These are phyloP conservation scores for Scalopus aquaticus DNA, from an alignment of 2,113 vertebrate genomes.

Conservation along the genomic window DNA sequence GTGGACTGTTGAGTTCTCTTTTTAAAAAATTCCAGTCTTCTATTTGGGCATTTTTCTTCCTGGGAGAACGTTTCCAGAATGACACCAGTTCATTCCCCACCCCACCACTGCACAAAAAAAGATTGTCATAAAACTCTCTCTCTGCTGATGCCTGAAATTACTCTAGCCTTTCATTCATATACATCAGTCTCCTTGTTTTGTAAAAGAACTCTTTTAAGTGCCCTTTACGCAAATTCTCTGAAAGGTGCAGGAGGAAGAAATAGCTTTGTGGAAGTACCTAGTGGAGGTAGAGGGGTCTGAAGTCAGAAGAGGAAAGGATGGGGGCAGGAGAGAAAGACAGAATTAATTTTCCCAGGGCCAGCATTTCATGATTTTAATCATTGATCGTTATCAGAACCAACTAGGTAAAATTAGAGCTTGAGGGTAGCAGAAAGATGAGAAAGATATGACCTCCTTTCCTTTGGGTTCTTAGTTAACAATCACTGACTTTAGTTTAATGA, in stretches of 20 bases:
- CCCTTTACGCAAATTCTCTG: background rate
- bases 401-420: background rate
- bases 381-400: constrained; percentile 37
- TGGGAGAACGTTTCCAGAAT: constrained; percentile 1
- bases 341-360: constrained; percentile 26
- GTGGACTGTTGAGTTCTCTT: background rate
- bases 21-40: background rate
- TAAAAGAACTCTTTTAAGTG: background rate
- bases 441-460: background rate
- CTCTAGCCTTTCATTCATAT: background rate
- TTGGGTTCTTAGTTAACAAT: constrained; percentile 68
- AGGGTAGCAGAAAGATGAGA: constrained; percentile 10
- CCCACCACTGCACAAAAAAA: background rate
- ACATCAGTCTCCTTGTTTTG: background rate
- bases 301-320: background rate
- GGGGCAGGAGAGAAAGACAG: background rate
- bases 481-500: constrained; percentile 55
- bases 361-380: constrained; percentile 44
- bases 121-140: background rate
- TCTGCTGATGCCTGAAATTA: background rate
- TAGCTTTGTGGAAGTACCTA: background rate
- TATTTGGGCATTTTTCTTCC: constrained; percentile 28
- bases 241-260: background rate
- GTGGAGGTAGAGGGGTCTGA: no score
- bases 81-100: background rate